A percentile compares a stretch with the other conserved stretches of the same genome.
Conservation (phyloP, 2,113 vertebrate species). For the Ibidorhyncha struthersii region DNA sequence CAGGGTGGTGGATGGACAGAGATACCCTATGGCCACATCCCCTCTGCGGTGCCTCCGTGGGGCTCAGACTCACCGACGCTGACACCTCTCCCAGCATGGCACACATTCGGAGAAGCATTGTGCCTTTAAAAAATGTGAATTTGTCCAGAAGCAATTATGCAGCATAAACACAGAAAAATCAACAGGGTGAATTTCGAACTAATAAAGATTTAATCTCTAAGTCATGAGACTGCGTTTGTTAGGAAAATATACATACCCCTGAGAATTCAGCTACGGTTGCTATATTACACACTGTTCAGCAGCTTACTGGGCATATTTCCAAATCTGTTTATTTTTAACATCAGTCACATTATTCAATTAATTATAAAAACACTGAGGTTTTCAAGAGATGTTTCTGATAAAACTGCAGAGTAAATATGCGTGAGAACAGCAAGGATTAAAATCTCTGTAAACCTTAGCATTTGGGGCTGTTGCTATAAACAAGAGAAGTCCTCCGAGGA, state of each 20-base stretch:
- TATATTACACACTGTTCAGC: not conserved
- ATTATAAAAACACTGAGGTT: constrained; percentile 56
- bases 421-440: constrained; percentile 30
- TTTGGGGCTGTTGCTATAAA: constrained; percentile 33
- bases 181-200: constrained; percentile 7
- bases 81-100: not conserved
- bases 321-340: constrained; percentile 53
- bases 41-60: not conserved
- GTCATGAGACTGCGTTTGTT: constrained; percentile 23
- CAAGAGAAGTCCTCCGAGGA: not conserved
- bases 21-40: not conserved
- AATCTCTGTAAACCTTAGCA: constrained; percentile 12
- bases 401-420: constrained; percentile 28
- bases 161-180: constrained; percentile 16
- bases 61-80: not conserved
- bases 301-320: constrained; percentile 36
- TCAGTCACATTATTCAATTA: constrained; percentile 59
- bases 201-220: constrained; percentile 52
- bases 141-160: not conserved
- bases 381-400: constrained; percentile 41
- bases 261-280: not conserved
- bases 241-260: constrained; percentile 36
- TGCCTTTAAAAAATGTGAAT: constrained; percentile 1
- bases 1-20: not conserved
- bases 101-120: fast-evolving